Conservation (phyloP, 64 coral and sea anemone species). For the Cladopsammia gracilis region DNA sequence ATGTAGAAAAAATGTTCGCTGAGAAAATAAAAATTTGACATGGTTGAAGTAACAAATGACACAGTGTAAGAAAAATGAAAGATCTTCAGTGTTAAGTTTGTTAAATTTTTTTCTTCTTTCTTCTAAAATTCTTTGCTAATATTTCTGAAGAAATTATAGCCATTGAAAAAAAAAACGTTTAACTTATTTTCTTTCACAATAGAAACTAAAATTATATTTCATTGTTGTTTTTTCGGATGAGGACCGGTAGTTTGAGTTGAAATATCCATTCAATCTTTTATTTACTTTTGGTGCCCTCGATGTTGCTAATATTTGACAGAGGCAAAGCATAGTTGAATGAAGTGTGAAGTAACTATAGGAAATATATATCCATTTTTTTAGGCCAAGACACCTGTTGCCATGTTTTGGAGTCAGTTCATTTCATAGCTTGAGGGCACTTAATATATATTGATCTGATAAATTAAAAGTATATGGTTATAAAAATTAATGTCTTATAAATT, state of each 20-base stretch:
- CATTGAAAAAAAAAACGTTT: background rate
- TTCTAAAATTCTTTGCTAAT: background rate
- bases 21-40: background rate
- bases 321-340: background rate
- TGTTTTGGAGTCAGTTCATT: background rate
- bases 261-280: background rate
- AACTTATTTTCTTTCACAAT: background rate
- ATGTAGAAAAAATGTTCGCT: background rate
- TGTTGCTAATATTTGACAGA: background rate
- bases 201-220: background rate
- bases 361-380: background rate
- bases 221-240: too few species aligned
- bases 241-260: background rate
- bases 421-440: background rate
- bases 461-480: background rate
- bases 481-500: too few species aligned
- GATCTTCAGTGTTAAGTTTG: background rate
- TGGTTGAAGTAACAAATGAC: constrained; percentile 12
- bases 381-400: constrained; percentile 3
- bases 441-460: background rate
- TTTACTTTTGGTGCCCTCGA: background rate
- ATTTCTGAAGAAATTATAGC: background rate
- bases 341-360: background rate
- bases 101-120: background rate
- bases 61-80: constrained; percentile 3